Evolutionary conservation across 2,888 invertebrate species (phyloP).

Genomic region (Frankliniella fusca): DNA sequence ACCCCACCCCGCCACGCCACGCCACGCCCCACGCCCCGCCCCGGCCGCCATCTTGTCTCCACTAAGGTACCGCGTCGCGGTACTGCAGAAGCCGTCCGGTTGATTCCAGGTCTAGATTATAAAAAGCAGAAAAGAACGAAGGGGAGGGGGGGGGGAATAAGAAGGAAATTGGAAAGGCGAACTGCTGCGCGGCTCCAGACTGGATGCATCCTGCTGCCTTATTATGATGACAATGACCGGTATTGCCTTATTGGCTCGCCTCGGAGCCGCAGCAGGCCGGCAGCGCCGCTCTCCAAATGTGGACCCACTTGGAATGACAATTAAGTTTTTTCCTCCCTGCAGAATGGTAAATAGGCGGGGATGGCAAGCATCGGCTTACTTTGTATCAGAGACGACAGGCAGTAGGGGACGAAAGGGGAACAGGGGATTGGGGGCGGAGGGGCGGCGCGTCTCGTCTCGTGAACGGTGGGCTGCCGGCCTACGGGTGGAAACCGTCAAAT

Average conservation of each 20-base stretch:
- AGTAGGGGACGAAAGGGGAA: neutral
- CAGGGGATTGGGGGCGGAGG: too few species aligned
- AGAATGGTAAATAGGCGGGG: neutral
- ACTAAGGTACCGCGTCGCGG: neutral
- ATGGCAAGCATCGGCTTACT: neutral
- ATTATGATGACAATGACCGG: slow-evolving; percentile 12
- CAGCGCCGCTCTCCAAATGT: neutral
- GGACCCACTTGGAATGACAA: neutral
- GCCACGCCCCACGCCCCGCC: neutral
- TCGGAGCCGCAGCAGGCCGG: neutral
- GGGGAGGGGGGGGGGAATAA: neutral
- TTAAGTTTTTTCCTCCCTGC: neutral
- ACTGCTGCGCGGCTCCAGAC: too few species aligned
- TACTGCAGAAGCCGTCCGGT: too few species aligned
- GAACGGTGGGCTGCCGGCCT: too few species aligned
- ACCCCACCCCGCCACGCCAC: neutral
- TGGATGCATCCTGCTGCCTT: too few species aligned
- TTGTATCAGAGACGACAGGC: neutral
- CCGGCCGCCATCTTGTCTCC: neutral
- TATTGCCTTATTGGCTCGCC: neutral
- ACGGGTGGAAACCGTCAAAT: too few species aligned
- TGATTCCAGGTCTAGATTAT: too few species aligned
- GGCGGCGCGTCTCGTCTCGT: too few species aligned
- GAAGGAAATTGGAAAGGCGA: neutral
- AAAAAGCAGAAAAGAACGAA: too few species aligned